Percentiles rank a stretch among this genome's conserved stretches.
Evolutionary conservation across 2,113 vertebrate species (phyloP).

Genomic region (Riparia riparia): DNA sequence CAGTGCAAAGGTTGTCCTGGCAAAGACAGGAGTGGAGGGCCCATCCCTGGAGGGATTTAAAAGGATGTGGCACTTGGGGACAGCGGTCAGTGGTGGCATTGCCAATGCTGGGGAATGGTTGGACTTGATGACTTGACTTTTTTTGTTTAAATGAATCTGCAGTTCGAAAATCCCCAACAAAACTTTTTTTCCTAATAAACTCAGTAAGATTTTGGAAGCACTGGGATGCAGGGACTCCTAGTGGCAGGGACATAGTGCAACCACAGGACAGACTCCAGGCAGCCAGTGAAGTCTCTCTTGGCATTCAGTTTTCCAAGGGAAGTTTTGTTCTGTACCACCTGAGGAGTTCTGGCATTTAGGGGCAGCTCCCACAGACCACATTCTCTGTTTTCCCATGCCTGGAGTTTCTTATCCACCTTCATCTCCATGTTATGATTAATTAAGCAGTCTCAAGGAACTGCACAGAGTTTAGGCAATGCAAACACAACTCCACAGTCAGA

Average conservation of each 20-base stretch:
- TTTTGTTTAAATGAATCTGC: not conserved
- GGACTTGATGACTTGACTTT: not conserved
- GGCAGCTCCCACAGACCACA: not conserved
- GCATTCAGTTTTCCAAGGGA: not conserved
- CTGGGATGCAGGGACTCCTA: constrained; percentile 45
- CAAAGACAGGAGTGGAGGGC: not conserved
- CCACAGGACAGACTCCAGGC: not conserved
- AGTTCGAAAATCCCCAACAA: not conserved
- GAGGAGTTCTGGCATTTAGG: not conserved
- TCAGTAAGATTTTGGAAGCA: not conserved
- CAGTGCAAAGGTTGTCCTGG: not conserved
- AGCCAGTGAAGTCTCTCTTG: not conserved
- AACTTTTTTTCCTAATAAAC: not conserved
- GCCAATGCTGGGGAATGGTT: not conserved
- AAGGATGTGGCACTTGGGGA: not conserved
- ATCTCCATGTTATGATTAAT: not conserved
- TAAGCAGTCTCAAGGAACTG: not conserved
- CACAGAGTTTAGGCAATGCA: not conserved
- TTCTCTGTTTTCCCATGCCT: not conserved
- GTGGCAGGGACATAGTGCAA: not conserved
- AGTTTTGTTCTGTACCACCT: not conserved
- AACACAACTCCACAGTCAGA: not conserved
- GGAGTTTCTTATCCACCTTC: not conserved
- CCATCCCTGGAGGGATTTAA: not conserved
- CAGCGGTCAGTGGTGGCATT: not conserved